Conservation (phyloP, 2,888 invertebrate genomes). For the Platypus cylindrus region DNA sequence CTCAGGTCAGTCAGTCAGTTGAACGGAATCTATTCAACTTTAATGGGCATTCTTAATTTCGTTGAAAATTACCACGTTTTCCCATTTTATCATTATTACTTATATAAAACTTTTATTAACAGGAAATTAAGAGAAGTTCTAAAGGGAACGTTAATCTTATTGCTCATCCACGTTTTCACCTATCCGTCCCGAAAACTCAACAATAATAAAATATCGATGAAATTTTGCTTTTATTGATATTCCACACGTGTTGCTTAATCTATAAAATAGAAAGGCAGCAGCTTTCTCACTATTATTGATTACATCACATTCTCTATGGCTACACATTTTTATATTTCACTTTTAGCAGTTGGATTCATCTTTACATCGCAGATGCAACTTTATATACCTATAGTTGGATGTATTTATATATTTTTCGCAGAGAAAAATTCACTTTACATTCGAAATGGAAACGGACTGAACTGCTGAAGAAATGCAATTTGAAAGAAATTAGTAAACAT, state of each 20-base stretch:
- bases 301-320: slow-evolving; percentile 7
- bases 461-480: no score
- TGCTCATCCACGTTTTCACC: slow-evolving; percentile 6
- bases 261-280: slow-evolving; percentile 11
- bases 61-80: no score
- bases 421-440: no score
- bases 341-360: slow-evolving; percentile 5
- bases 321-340: slow-evolving; percentile 10
- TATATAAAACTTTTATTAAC: background rate
- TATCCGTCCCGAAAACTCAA: slow-evolving; percentile 5
- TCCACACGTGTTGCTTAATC: slow-evolving; percentile 8
- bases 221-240: slow-evolving; percentile 9
- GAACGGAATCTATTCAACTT: no score
- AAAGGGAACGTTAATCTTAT: slow-evolving; percentile 3
- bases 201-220: slow-evolving; percentile 10
- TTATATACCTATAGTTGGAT: no score
- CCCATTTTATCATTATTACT: no score
- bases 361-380: no score
- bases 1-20: no score
- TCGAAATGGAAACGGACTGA: slow-evolving; percentile 4
- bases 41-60: no score
- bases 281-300: slow-evolving; percentile 12
- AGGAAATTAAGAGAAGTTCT: background rate
- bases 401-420: no score
- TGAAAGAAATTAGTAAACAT: no score